phyloP scores from a whole-genome alignment of 2,888 invertebrate genomes.

The Spodoptera picta region DNA sequence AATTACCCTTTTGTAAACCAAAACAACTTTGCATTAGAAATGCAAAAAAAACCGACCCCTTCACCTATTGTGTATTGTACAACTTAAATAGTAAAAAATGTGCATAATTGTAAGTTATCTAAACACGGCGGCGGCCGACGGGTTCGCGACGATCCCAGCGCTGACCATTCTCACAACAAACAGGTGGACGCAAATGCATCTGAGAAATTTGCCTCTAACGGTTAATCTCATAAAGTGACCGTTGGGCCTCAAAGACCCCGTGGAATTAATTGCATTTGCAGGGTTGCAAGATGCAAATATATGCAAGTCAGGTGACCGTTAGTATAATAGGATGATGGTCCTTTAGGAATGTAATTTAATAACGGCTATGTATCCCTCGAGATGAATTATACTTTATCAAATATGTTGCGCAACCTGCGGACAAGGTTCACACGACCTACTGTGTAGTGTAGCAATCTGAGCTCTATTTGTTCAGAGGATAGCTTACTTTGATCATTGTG shows the following conservation, averaged over 20 bases:
- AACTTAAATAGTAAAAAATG: slow-evolving; percentile 61
- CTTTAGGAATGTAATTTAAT: slow-evolving; percentile 44
- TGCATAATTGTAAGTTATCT: slow-evolving; percentile 82
- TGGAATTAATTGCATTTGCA: slow-evolving; percentile 62
- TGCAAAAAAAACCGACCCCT: slow-evolving; percentile 54
- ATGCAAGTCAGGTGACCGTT: slow-evolving; percentile 70
- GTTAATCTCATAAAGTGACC: slow-evolving; percentile 69
- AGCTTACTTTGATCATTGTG: not conserved
- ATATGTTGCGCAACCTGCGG: slow-evolving; percentile 12
- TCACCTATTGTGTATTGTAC: slow-evolving; percentile 53
- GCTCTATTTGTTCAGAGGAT: no score
- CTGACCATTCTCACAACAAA: slow-evolving; percentile 71
- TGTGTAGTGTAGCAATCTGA: no score
- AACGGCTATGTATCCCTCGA: slow-evolving; percentile 47
- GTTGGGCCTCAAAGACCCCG: slow-evolving; percentile 63
- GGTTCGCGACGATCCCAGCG: slow-evolving; percentile 71
- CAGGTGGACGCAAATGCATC: slow-evolving; percentile 80
- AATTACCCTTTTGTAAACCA: slow-evolving; percentile 51
- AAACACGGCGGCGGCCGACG: slow-evolving; percentile 53
- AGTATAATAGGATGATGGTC: slow-evolving; percentile 34
- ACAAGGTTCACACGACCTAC: slow-evolving; percentile 1
- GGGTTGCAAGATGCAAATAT: slow-evolving; percentile 76
- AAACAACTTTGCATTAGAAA: slow-evolving; percentile 55
- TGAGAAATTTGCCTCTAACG: slow-evolving; percentile 69
- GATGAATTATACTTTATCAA: slow-evolving; percentile 26